phyloP scores from a whole-genome alignment of 2,888 invertebrate genomes.

The Leptarthrus brevirostris region DNA sequence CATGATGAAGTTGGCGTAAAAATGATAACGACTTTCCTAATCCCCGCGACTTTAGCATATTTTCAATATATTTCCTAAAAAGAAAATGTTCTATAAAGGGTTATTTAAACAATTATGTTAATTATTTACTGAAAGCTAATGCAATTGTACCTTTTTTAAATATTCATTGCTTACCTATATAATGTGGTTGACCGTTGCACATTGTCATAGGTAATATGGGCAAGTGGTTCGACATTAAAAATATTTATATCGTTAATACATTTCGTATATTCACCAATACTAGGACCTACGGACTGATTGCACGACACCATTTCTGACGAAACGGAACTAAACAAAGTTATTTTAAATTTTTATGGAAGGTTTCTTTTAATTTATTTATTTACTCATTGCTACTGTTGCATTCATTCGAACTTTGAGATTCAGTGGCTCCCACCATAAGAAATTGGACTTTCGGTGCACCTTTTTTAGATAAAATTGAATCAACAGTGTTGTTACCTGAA shows the following conservation, averaged over 20 bases:
- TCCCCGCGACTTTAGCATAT: slow-evolving; percentile 87
- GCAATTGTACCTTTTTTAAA: too few species aligned
- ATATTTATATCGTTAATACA: slow-evolving; percentile 65
- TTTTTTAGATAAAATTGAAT: slow-evolving; percentile 58
- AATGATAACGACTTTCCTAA: slow-evolving; percentile 84
- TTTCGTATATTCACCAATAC: slow-evolving; percentile 54
- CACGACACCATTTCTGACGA: slow-evolving; percentile 51
- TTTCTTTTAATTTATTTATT: slow-evolving; percentile 50
- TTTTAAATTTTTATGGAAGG: not conserved
- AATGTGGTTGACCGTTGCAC: slow-evolving; percentile 69
- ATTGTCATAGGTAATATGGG: slow-evolving; percentile 68
- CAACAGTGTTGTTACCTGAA: slow-evolving; percentile 62
- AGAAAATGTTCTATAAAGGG: too few species aligned
- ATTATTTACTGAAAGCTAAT: too few species aligned
- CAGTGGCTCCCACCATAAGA: slow-evolving; percentile 60
- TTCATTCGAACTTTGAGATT: slow-evolving; percentile 61
- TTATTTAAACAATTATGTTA: too few species aligned
- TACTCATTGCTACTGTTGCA: slow-evolving; percentile 66
- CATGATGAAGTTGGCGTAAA: slow-evolving; percentile 78
- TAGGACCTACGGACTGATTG: slow-evolving; percentile 60
- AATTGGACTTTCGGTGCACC: slow-evolving; percentile 64
- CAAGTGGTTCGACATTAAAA: slow-evolving; percentile 70
- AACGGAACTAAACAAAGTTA: slow-evolving; percentile 50
- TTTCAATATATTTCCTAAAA: slow-evolving; percentile 83
- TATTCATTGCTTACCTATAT: slow-evolving; percentile 65